Evolutionary conservation across 2,113 vertebrate species (phyloP).

Genomic region (Trogon surrucura): DNA sequence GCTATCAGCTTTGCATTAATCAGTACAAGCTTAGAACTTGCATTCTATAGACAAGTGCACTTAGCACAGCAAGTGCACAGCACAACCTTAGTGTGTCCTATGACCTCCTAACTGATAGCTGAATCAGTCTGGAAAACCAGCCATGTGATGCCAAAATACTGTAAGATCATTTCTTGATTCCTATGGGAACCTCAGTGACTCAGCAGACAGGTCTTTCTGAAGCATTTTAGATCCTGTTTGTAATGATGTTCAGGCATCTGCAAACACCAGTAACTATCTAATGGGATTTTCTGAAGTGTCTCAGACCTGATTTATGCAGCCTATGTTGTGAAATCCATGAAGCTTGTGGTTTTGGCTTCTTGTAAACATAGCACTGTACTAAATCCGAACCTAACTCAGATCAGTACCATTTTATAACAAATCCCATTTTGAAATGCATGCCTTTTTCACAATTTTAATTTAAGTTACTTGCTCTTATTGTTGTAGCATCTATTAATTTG

Average conservation of each 20-base stretch:
- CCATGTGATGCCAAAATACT: neutral
- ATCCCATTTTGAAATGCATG: neutral
- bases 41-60: neutral
- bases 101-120: neutral
- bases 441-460: neutral
- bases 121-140: neutral
- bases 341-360: neutral
- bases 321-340: neutral
- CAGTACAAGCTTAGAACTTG: neutral
- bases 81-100: neutral
- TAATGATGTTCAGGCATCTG: neutral
- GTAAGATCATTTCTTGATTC: neutral
- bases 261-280: neutral
- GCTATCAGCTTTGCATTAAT: neutral
- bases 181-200: neutral
- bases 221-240: neutral
- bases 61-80: neutral
- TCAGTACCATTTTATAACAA: neutral
- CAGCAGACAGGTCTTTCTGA: neutral
- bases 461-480: neutral
- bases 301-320: neutral
- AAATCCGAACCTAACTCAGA: neutral
- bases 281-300: neutral
- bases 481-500: neutral
- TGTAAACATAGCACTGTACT: neutral